Base-by-base conservation (phyloP, 2,888 invertebrate genomes). In the Mystacides longicornis region DNA sequence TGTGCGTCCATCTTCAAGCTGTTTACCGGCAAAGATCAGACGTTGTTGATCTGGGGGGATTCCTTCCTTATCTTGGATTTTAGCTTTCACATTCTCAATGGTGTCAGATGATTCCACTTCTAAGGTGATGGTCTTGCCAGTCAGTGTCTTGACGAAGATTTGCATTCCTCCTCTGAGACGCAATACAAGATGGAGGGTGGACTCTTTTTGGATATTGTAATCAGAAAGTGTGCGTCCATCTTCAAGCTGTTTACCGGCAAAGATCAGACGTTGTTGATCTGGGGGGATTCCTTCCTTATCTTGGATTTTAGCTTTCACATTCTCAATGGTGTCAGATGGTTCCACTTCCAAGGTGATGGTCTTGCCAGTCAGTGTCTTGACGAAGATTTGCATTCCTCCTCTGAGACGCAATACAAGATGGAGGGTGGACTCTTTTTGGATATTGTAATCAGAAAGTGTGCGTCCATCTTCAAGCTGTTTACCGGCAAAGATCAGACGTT, bases 151-250 rank as follows among this genome's bases (percentile, higher is more conserved):
- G 3, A 79, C 78, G 64, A 78, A 82, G 64, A 85, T 83, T 68
- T 85, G 82, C 70, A 85, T 83, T 63, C 98, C 98, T 77, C 97
- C 97, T 64, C 93, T 83, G 57, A 96, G 82, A 64, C 95, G 82
- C 62, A 93, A 76, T 66, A 93, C 92, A 68, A 94, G 78, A 70
- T 94, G 93, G 58, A 93, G 80, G 0, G 93, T 93, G 0, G 92
- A 91, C 73, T 93, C 92, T 72, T 94, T 94, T 74, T 96, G 93
- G 68, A 95, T 94, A 72, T 94, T 94, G 74, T 94, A 94, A 69
- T 96, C 95, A 0, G 89, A 90, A 22, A 96, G 77, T 1, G 94
- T 94, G 51, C 93, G 84, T 1, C 93, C 95, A 82, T 96, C 95
- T 77, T 95, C 95, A 67, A 96, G 73, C 75, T 96, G 96, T 72